Base-by-base conservation (phyloP, 2,797 vertebrate species). In the Allobates femoralis region DNA sequence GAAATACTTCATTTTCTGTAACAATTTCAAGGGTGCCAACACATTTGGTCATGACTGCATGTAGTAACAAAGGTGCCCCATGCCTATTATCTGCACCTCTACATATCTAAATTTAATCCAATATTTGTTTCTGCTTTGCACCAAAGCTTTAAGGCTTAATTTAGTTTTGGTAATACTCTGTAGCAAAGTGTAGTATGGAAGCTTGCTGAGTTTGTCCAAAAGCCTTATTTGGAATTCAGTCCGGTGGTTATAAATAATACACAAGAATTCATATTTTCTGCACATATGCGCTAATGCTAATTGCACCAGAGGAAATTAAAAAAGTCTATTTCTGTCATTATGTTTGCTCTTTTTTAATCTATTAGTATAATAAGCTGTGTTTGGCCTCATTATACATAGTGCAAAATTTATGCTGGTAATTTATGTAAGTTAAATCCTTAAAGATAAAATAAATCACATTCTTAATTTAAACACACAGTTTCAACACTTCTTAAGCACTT, bases 401-500 rank as follows among this genome's bases (percentile, higher is more conserved):
- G 53, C 67, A 83, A 37, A 83, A 58, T 83, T 83, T n/a, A 58
- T 56, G 32, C 66, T 28, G 34, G 53, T 26, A 83, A 73, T 83
- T 41, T 74, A 83, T 73, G 51, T 58, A 21, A 83, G 15, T 41
- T 83, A 74, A 60, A 60, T 74, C 69, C 32, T 18, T 14, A 83
- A 83, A 30, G 34, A 60, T 74, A 74, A 60, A 74, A 60, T 83
- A 83, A 83, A 83, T 83, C 81, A 60, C 23, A 73, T 74, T 60
- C 21, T 19, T 83, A 74, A 83, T 83, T 83, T 75, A 60, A 74
- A 28, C 5, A 28, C 81, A 28, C 37, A n/a, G 23, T 83, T 82
- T 83, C 60, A 75, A 60, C 81, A 83, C 67, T 83, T 83, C 51
- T 83, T 83, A 73, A 83, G 60, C 51, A 83, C 81, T 74, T 83